These are phyloP conservation scores for Orthonyx spaldingii DNA, from an alignment of 2,113 vertebrate genomes.

Conservation along the genomic window DNA sequence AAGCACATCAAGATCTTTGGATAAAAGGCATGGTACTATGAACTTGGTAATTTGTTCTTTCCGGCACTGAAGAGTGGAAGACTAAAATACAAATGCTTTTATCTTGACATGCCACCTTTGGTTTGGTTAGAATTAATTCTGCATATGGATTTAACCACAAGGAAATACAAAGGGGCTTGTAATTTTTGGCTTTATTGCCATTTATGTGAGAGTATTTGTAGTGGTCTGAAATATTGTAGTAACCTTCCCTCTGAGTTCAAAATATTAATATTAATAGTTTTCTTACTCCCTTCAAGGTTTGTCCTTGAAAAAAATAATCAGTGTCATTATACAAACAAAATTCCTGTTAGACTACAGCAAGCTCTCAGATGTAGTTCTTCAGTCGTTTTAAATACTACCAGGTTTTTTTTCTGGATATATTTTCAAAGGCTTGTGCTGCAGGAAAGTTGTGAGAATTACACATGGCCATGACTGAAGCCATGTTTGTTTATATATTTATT, in stretches of 20 bases:
- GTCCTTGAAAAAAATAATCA: neutral
- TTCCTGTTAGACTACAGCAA: neutral
- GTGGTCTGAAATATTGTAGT: neutral
- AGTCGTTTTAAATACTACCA: neutral
- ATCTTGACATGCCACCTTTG: neutral
- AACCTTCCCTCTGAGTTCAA: neutral
- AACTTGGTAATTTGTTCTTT: slow-evolving; percentile 15
- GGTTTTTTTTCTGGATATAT: neutral
- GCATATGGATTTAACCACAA: neutral
- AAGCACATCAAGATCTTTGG: slow-evolving; percentile 17
- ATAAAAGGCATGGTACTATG: neutral
- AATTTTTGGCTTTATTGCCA: neutral
- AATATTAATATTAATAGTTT: neutral
- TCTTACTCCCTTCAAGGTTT: neutral
- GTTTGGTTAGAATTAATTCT: neutral
- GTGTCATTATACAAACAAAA: neutral
- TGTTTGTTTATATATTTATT: neutral
- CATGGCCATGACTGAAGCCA: neutral
- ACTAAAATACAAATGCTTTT: neutral
- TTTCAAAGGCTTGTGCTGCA: neutral
- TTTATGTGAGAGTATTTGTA: neutral
- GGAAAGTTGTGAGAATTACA: neutral
- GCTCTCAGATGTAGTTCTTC: neutral
- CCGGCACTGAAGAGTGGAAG: neutral
- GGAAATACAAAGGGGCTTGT: neutral